These are phyloP conservation scores for Maylandia zebra DNA, from an alignment of 2,113 vertebrate genomes.

Conservation along the genomic window DNA sequence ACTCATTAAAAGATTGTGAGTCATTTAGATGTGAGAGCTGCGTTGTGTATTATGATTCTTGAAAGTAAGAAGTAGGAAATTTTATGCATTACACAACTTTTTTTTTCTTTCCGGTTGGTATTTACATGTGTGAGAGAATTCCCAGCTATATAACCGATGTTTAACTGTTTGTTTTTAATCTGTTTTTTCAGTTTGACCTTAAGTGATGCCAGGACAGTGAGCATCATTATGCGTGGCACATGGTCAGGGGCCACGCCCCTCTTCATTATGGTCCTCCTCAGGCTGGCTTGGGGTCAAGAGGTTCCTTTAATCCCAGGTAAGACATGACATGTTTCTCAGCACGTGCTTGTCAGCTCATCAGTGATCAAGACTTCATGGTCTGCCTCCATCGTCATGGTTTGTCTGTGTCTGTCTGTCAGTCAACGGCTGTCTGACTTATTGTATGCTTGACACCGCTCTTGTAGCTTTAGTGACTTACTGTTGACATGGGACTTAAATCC, in stretches of 20 bases:
- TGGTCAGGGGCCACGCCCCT: constrained; percentile 78
- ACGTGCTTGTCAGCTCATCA: background rate
- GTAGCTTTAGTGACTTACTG: background rate
- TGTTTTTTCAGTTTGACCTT: constrained; percentile 23
- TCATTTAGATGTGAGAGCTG: background rate
- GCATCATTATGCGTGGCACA: constrained; percentile 75
- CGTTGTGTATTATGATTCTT: background rate
- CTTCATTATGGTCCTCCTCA: constrained; percentile 73
- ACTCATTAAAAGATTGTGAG: background rate
- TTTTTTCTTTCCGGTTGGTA: background rate
- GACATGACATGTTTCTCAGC: background rate
- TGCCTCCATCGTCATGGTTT: background rate
- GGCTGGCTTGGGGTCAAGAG: constrained; percentile 67
- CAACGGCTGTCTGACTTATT: constrained; percentile 24
- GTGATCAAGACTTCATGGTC: background rate
- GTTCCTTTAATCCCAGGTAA: constrained; percentile 85
- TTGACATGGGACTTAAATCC: background rate
- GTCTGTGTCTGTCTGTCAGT: background rate
- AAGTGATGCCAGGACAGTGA: constrained; percentile 85
- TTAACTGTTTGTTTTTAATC: background rate
- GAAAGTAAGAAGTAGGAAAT: background rate
- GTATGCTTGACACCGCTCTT: constrained; percentile 10
- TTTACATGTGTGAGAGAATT: background rate
- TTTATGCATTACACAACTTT: background rate
- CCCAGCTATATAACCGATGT: background rate